phyloP scores from a whole-genome alignment of 2,888 invertebrate genomes.

The Scaptomyza reducta region DNA sequence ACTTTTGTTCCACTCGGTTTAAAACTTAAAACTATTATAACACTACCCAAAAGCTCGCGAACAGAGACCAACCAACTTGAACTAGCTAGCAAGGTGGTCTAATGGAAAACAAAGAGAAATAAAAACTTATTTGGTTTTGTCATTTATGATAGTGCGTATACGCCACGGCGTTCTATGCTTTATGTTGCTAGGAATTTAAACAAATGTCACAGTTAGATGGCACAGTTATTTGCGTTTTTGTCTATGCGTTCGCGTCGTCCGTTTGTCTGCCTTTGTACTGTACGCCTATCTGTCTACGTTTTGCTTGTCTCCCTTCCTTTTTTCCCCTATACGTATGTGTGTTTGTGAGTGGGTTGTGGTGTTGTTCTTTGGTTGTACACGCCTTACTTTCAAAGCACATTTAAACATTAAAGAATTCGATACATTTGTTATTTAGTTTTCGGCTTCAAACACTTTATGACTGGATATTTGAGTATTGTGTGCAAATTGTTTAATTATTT shows the following conservation, averaged over 20 bases:
- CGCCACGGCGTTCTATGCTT: slow-evolving; percentile 30
- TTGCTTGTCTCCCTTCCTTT: slow-evolving; percentile 19
- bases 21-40: slow-evolving; percentile 14
- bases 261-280: slow-evolving; percentile 46
- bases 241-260: slow-evolving; percentile 47
- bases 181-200: slow-evolving; percentile 40
- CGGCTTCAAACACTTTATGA: slow-evolving; percentile 1
- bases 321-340: slow-evolving; percentile 1
- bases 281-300: slow-evolving; percentile 69
- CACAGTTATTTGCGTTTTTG: slow-evolving; percentile 23
- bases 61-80: slow-evolving; percentile 3
- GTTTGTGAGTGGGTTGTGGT: slow-evolving; percentile 16
- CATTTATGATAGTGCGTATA: slow-evolving; percentile 69
- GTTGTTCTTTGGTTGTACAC: slow-evolving; percentile 54
- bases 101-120: slow-evolving; percentile 27
- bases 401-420: slow-evolving; percentile 21
- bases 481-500: slow-evolving; percentile 29
- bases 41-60: slow-evolving; percentile 16
- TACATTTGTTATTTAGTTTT: not conserved
- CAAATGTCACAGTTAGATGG: slow-evolving; percentile 19
- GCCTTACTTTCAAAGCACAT: slow-evolving; percentile 61
- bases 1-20: slow-evolving; percentile 24
- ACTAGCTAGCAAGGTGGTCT: slow-evolving; percentile 2
- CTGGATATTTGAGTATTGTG: not conserved
- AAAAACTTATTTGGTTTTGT: slow-evolving; percentile 55